Evolutionary conservation across 2,113 vertebrate genomes (phyloP), one percentile per base, ranked within the genome.

Genomic region (Herpetotheres cachinnans): DNA sequence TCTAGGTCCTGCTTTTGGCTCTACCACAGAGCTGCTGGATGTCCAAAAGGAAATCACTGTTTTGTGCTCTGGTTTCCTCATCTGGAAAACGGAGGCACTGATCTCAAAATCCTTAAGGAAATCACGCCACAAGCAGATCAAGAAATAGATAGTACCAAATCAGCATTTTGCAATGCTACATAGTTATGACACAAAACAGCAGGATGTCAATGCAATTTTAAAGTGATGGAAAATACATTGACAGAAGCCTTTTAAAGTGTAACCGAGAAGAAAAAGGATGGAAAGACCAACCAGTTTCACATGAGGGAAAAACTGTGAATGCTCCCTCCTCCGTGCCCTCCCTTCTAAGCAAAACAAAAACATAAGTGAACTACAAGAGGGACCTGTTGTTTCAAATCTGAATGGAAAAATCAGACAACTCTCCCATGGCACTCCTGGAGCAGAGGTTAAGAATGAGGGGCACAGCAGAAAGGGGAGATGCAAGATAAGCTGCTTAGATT

Each of bases 341-440:
- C 78, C 66, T 93, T 38, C 70, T 90, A 76, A 94, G 78, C 70
- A 67, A 93, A 96, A 83, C 81, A 92, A 58, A 84, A 84, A 11
- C 27, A n/a, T 24, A 73, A 95, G 69, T 19, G 52, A 95, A 93
- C 72, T 91, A 67, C 77, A 85, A 84, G 92, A 95, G 84, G 58
- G 93, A 97, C 95, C 94, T 94, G 96, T 91, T 96, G 91, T 93
- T 94, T 93, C 90, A 91, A 86, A 95, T 93, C 72, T 49, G 91
- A 97, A 92, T 61, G 96, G 97, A 97, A 97, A 97, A 96, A 97
- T 93, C 95, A 92, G 87, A 81, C 93, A 96, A 86, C 79, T 89
- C 95, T 97, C 96, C 96, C 96, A 97, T 93, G 91, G 95, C 94
- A 95, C 77, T 95, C 55, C 3, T 0, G 7, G 91, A 95, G 79